These are phyloP conservation scores for Chloebia gouldiae DNA, from an alignment of 2,113 vertebrate species.

Conservation along the genomic window DNA sequence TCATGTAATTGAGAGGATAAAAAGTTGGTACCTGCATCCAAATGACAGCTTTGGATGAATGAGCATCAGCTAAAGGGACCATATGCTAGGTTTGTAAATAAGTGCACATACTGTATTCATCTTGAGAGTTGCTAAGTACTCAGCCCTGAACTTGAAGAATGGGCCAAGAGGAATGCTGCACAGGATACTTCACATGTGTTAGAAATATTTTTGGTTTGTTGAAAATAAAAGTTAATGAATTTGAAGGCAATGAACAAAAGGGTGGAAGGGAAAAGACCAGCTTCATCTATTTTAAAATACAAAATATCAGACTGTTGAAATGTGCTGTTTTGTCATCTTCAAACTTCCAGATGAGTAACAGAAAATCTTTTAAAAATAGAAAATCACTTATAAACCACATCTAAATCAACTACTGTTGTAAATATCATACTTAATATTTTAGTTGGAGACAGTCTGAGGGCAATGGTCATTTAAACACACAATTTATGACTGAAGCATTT, in stretches of 20 bases:
- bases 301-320: not conserved
- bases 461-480: not conserved
- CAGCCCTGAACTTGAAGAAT: not conserved
- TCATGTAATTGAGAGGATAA: not conserved
- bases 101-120: not conserved
- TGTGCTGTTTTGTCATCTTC: not conserved
- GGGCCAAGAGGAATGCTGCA: not conserved
- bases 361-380: not conserved
- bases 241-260: not conserved
- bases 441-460: not conserved
- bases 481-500: not conserved
- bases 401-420: not conserved
- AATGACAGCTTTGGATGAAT: not conserved
- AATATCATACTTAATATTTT: not conserved
- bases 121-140: not conserved
- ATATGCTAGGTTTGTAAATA: not conserved
- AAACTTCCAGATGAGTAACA: not conserved
- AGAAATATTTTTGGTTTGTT: not conserved
- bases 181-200: not conserved
- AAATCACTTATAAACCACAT: not conserved
- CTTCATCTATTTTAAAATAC: not conserved
- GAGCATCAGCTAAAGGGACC: not conserved
- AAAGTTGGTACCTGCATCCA: not conserved
- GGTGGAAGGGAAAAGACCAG: accelerated
- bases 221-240: not conserved